These are phyloP conservation scores for Xiphias gladius DNA, from an alignment of 2,113 vertebrate genomes.

Conservation along the genomic window DNA sequence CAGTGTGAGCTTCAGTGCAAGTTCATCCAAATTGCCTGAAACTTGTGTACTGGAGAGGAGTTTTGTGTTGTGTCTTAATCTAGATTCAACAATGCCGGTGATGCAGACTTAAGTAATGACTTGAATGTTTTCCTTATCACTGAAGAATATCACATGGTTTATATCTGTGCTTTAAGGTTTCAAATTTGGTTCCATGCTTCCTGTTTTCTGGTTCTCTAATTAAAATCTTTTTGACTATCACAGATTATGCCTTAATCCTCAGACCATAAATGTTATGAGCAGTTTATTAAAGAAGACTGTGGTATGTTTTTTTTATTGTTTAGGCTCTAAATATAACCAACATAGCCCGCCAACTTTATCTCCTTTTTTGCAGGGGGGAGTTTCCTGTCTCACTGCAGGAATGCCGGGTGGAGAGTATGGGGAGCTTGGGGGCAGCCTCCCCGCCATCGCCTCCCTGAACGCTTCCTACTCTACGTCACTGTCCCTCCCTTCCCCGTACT, in stretches of 20 bases:
- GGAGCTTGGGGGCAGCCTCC: conserved; percentile 90
- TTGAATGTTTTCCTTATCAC: background rate
- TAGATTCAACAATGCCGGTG: background rate
- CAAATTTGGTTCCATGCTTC: too few species aligned
- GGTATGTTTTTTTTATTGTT: too few species aligned
- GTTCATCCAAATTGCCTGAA: background rate
- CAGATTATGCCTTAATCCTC: too few species aligned
- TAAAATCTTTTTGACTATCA: too few species aligned
- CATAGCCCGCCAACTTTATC: background rate
- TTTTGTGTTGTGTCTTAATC: background rate
- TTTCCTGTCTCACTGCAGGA: conserved; percentile 53
- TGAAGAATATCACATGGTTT: background rate
- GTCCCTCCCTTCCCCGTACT: conserved; percentile 83
- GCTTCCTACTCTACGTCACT: conserved; percentile 88
- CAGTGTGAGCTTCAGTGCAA: background rate
- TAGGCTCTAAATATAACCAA: too few species aligned
- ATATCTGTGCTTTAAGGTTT: background rate
- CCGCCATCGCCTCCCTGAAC: conserved; percentile 91
- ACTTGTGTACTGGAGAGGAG: background rate
- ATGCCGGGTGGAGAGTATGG: conserved; percentile 85
- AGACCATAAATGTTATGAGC: too few species aligned
- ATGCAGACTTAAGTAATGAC: background rate
- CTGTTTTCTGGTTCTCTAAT: too few species aligned
- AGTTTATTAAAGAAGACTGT: too few species aligned
- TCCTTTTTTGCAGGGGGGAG: conserved; percentile 14